Evolutionary conservation across 2,888 invertebrate genomes (phyloP).

Genomic region (Pachydiplax longipennis): DNA sequence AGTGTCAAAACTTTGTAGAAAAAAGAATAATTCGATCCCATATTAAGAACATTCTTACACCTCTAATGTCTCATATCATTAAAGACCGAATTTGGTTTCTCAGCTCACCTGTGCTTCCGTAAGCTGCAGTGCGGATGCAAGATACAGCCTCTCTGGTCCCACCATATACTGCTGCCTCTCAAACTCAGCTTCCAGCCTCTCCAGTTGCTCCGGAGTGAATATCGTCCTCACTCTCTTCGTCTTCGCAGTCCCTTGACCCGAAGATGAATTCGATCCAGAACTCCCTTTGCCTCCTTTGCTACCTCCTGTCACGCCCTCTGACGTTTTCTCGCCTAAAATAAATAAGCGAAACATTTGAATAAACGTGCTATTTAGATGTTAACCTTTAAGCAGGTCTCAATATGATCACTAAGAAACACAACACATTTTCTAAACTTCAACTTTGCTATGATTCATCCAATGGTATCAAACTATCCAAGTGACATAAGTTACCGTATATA

Average conservation of each 20-base stretch:
- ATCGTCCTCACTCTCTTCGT: slow-evolving; percentile 94
- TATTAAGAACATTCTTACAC: too few species aligned
- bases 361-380: too few species aligned
- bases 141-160: slow-evolving; percentile 90
- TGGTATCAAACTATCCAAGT: too few species aligned
- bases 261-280: not conserved
- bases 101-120: slow-evolving; percentile 84
- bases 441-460: too few species aligned
- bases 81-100: too few species aligned
- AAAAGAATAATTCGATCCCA: too few species aligned
- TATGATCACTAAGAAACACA: too few species aligned
- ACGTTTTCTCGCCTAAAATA: not conserved
- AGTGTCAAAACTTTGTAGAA: too few species aligned
- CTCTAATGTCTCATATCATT: too few species aligned
- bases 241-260: slow-evolving; percentile 62
- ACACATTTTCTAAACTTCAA: too few species aligned
- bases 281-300: not conserved
- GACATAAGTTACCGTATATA: too few species aligned
- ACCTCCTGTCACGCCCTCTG: not conserved
- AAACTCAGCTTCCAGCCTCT: slow-evolving; percentile 92
- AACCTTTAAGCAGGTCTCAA: too few species aligned
- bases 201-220: slow-evolving; percentile 95
- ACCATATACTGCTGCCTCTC: slow-evolving; percentile 98
- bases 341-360: not conserved
- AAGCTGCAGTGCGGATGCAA: slow-evolving; percentile 85